Evolutionary conservation across 1,140 invertebrate species (phyloP), one percentile per base, ranked within the genome.

Genomic region (Dufourea novaeangliae): DNA sequence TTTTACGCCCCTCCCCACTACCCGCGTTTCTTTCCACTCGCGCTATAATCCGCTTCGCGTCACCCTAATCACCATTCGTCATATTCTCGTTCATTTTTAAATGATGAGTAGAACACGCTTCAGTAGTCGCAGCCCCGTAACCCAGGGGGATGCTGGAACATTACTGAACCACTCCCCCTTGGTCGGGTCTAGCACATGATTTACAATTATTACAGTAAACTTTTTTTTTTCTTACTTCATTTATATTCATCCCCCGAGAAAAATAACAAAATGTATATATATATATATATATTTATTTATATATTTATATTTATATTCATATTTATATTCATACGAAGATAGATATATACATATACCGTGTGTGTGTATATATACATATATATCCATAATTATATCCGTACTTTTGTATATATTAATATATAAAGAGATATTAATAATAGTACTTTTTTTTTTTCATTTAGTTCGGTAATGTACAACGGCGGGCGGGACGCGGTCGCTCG

Each of bases 361-460:
- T 83, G 63, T 82, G 73, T 83, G 63, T 82, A 71, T 89, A 90
- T 86, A 91, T 90, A 89, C 82, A 90, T 89, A 88, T 88, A 90
- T 87, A 89, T 90, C 70, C 79, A 86, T 87, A 84, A 84, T 86
- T 80, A 88, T 56, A 89, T 87, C 73, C 78, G 75, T 88, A 82
- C n/a, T 71, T 90, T 89, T 88, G 83, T 89, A 86, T 86, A 89
- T 90, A 89, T 88, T 85, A 86, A 87, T 88, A 89, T 88, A 90
- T 90, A 90, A 88, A 89, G 86, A 89, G 88, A 89, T 90, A 91
- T 89, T 91, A 87, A 90, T 91, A 89, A 87, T 88, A 89, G 85
- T 87, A 86, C 73, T 84, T 88, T 85, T 89, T 86, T 87, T 90
- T 83, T 67, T 86, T 87, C 85, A 86, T 85, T 89, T 89, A 87